Conservation (phyloP, 2,113 vertebrate species). For the Columbina picui region DNA sequence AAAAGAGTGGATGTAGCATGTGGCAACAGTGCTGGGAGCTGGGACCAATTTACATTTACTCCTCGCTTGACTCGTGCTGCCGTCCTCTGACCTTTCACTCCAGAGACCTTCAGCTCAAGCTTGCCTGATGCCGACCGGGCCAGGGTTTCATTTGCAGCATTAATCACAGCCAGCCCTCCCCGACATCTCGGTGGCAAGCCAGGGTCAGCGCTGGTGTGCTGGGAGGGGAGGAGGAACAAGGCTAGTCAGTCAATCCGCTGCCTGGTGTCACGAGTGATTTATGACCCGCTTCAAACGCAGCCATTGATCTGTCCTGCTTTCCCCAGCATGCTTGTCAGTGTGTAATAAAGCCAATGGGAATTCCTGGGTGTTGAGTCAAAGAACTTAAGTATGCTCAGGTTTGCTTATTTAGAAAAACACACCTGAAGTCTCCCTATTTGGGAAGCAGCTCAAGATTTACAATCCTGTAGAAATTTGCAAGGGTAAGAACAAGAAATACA, state of each 20-base stretch:
- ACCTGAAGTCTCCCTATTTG: constrained; percentile 58
- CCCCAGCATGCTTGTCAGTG: neutral
- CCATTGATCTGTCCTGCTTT: constrained; percentile 55
- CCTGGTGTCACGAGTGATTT: constrained; percentile 49
- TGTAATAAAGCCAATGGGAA: constrained; percentile 55
- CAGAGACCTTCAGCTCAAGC: neutral
- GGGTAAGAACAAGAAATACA: constrained; percentile 66
- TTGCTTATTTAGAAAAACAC: constrained; percentile 58
- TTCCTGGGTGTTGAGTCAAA: constrained; percentile 58
- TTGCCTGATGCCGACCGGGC: neutral
- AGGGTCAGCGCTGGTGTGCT: constrained; percentile 14
- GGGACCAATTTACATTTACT: neutral
- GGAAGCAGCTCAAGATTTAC: constrained; percentile 68
- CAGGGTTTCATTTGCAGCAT: neutral
- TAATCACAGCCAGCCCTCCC: neutral
- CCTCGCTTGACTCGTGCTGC: neutral
- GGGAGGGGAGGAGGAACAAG: neutral
- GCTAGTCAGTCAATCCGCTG: constrained; percentile 54
- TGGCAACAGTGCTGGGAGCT: neutral
- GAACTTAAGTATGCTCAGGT: constrained; percentile 38
- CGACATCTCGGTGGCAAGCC: neutral
- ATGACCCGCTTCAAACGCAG: constrained; percentile 31
- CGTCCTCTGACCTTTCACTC: neutral
- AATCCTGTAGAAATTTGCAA: constrained; percentile 56
- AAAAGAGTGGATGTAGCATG: accelerated